Evolutionary conservation across 2,113 vertebrate species (phyloP), one percentile per base, ranked within the genome.

Genomic region (Atherinomorus stipes): DNA sequence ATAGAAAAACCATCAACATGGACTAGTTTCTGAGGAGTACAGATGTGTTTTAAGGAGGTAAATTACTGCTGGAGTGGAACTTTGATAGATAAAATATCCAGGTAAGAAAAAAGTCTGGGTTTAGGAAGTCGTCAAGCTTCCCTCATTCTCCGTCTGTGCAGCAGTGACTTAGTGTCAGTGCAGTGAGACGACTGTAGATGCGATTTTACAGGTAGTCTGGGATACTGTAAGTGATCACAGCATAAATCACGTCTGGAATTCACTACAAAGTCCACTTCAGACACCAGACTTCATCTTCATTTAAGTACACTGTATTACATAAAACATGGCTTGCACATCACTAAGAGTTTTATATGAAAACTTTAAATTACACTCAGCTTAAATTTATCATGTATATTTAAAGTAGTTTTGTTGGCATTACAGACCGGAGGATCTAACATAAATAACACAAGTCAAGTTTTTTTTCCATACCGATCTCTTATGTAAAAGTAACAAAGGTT

Each of bases 191-290:
- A n/a, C 26, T 15, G 7, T 26, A 69, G 40, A 62, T 7, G 7
- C 15, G 37, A 40, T 42, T 49, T 34, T 64, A 23, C 23, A 56
- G 51, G 42, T 21, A 22, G 11, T 67, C 45, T 62, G 31, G 49
- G 62, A 42, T 70, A 74, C 28, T 64, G 38, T 42, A 59, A 70
- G 0, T 60, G 16, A 73, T 54, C 19, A 51, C 42, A 34, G 56
- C 45, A 50, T 66, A 53, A 68, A 77, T 59, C 12, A 64, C 19
- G 13, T 62, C 25, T 21, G 37, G 65, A 74, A 74, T 62, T 57
- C 51, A 75, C 56, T 37, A 64, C 38, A 59, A 53, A 58, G 66
- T 34, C 16, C 7, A 63, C 10, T 16, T 51, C 16, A 50, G 19
- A 71, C 28, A 37, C 2, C 9, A 45, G 2, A 62, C 16, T 38